Evolutionary conservation across 1,140 invertebrate genomes (phyloP), one percentile per base, ranked within the genome.

Genomic region (Phocides pigmalion): DNA sequence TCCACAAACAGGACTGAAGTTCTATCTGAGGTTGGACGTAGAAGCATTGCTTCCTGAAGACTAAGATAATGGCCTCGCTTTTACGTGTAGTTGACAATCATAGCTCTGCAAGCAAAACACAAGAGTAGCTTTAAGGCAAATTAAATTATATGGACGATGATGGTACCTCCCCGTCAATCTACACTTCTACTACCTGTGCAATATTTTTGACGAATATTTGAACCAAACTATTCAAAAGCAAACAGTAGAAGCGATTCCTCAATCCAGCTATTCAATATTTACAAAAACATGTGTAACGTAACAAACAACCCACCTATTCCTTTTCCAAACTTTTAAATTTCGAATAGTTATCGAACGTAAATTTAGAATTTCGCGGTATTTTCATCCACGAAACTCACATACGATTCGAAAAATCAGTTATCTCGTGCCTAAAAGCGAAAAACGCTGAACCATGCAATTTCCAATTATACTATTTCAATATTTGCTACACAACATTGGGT

Each of bases 231-330:
- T 61, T 50, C 19, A 47, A 51, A 61, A n/a, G 32, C 42, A 73
- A 44, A 70, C 15, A 42, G 54, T 42, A 64, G 46, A 63, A 66
- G 58, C 75, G 64, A 70, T 69, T 72, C 56, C 67, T 64, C 68
- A 71, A 78, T 79, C 71, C 68, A 62, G 64, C 67, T 72, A 69
- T 62, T 69, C 68, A 81, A 73, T 79, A 76, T 81, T 81, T 75
- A 59, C 58, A 4, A 41, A 61, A 70, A 56, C 66, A 75, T 58
- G 8, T 46, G 15, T 20, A 32, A 46, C 15, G 42, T 54, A 14
- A 46, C 41, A 58, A 46, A 58, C 39, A 44, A 56, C 25, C 4
- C 47, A 19, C 2, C 22, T 25, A 14, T 28, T 39, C 35, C 2
- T 12, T 39, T 12, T 58, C 32, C 22, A 32, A 58, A 44, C 12